phyloP scores from a whole-genome alignment of 1,140 invertebrate species.

The Caerostris extrusa region DNA sequence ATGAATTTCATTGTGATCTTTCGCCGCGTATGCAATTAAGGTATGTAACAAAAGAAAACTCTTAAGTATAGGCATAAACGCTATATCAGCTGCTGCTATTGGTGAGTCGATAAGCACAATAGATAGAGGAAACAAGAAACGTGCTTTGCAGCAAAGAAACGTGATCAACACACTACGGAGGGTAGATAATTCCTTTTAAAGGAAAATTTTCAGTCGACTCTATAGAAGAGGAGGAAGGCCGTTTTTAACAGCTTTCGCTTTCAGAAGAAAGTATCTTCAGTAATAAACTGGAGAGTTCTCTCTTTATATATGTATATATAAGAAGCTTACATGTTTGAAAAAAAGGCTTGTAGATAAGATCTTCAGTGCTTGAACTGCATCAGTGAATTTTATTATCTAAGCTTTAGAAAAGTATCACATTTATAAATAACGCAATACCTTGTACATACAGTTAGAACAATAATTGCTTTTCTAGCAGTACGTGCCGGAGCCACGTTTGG shows the following conservation, averaged over 20 bases:
- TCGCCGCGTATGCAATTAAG: too few relatives aligned
- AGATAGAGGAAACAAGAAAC: conserved; percentile 65
- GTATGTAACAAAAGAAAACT: conserved; percentile 16
- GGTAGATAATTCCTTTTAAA: conserved; percentile 56
- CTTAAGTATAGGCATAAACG: conserved; percentile 46
- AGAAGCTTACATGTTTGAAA: neutral
- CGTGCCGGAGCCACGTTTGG: neutral
- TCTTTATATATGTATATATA: conserved; percentile 41
- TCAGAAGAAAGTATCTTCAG: conserved; percentile 43
- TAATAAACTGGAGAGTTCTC: conserved; percentile 40
- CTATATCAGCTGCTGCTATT: conserved; percentile 47
- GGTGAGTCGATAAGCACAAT: conserved; percentile 54
- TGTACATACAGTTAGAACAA: conserved; percentile 7
- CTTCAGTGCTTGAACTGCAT: conserved; percentile 7
- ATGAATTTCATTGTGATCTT: conserved; percentile 37
- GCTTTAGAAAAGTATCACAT: conserved; percentile 36
- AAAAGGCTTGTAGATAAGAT: conserved; percentile 37
- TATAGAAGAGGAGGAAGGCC: neutral
- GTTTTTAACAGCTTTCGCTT: conserved; percentile 62
- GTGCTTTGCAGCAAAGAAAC: conserved; percentile 42
- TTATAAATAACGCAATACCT: conserved; percentile 50
- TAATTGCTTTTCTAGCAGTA: conserved; percentile 15
- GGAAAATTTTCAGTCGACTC: conserved; percentile 31
- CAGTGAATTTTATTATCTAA: conserved; percentile 57
- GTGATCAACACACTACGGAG: conserved; percentile 42